Conservation (phyloP, 2,888 invertebrate genomes). For the Tetranychus truncatus region DNA sequence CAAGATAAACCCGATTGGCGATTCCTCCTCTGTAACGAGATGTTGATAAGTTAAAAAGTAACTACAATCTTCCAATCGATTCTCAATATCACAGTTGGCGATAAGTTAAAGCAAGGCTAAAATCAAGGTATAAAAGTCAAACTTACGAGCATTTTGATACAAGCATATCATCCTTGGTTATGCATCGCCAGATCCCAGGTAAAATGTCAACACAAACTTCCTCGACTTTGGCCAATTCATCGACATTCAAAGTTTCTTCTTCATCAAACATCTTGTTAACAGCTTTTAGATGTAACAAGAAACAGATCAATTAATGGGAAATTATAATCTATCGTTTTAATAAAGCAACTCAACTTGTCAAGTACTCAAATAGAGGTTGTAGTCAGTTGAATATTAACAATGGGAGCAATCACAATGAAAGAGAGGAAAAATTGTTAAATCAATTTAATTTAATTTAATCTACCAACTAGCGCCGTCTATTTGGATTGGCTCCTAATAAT, state of each 20-base stretch:
- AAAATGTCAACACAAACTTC: background rate
- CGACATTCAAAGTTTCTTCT: background rate
- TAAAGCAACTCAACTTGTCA: background rate
- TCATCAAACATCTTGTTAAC: background rate
- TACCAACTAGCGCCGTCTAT: too few species aligned
- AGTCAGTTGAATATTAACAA: too few species aligned
- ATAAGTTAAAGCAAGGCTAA: background rate
- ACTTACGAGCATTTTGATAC: background rate
- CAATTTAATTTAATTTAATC: too few species aligned
- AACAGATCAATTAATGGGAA: background rate
- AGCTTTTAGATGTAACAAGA: background rate
- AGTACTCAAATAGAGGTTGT: background rate
- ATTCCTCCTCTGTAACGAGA: background rate
- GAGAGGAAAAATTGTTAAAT: too few species aligned
- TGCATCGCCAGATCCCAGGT: background rate
- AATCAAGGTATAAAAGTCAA: background rate
- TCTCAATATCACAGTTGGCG: background rate
- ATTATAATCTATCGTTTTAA: background rate
- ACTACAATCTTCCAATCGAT: too few species aligned
- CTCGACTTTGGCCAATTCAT: background rate
- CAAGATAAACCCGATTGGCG: conserved; percentile 3
- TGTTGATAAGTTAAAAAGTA: background rate
- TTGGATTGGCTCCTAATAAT: too few species aligned
- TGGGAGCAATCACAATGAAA: too few species aligned
- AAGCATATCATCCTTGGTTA: background rate